Percentiles rank a stretch among this genome's conserved stretches.
Evolutionary conservation across 2,113 vertebrate species (phyloP).

Genomic region (Ceyx melanurus): DNA sequence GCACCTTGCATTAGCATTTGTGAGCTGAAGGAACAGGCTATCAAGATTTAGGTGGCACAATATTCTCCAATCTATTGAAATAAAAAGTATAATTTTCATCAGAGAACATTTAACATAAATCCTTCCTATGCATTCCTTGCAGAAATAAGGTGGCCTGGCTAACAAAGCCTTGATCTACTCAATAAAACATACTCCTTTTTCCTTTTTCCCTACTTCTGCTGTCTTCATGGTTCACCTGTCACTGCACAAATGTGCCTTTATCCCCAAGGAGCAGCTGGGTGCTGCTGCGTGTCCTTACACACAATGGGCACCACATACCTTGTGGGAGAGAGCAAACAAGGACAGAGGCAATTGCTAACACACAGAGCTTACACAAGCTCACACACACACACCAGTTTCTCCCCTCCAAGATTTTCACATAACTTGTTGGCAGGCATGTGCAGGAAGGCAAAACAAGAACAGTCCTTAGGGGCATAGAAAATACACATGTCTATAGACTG

Average conservation of each 20-base stretch:
- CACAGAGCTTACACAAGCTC: neutral
- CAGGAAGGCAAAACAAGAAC: neutral
- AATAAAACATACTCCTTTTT: neutral
- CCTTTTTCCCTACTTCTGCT: neutral
- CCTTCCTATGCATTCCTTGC: neutral
- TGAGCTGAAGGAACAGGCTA: neutral
- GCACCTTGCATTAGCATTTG: neutral
- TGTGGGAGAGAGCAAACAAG: neutral
- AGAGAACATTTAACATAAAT: slow-evolving; percentile 24
- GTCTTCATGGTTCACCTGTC: neutral
- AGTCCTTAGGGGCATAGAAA: neutral
- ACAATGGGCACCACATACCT: neutral
- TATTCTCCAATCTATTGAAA: slow-evolving; percentile 24
- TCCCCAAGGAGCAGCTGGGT: neutral
- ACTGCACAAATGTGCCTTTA: neutral
- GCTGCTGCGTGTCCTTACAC: neutral
- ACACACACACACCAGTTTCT: neutral
- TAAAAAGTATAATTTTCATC: neutral
- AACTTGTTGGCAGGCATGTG: neutral
- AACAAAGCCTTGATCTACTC: slow-evolving; percentile 32
- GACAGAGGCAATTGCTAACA: neutral
- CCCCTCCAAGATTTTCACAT: neutral
- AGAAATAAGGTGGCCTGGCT: slow-evolving; percentile 39
- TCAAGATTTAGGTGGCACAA: slow-evolving; percentile 21
- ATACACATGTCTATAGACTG: neutral